Conservation (phyloP, 1,140 invertebrate species). For the Bombus superbus region DNA sequence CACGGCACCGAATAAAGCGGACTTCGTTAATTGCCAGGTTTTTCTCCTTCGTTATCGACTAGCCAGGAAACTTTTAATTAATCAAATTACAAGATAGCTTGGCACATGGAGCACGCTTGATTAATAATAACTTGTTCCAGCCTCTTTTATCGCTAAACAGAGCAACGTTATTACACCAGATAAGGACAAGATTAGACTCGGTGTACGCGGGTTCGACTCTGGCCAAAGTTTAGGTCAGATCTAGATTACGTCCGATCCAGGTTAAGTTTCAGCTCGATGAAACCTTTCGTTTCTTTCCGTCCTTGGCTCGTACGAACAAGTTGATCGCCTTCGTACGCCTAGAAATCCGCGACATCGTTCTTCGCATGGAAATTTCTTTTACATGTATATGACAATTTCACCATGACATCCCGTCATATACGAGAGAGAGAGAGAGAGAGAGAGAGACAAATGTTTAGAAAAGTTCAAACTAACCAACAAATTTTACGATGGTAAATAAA, state of each 20-base stretch:
- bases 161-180: neutral
- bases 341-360: too few relatives aligned
- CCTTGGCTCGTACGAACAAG: too few relatives aligned
- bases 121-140: conserved; percentile 14
- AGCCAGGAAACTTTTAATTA: conserved; percentile 34
- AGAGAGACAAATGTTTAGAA: too few relatives aligned
- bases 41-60: neutral
- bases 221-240: conserved; percentile 14
- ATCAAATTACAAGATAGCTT: conserved; percentile 13
- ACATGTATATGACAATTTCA: too few relatives aligned
- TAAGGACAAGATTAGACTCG: neutral
- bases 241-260: conserved; percentile 7
- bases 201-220: neutral
- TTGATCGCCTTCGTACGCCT: neutral
- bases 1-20: neutral
- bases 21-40: conserved; percentile 8
- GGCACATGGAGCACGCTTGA: neutral
- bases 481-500: too few relatives aligned
- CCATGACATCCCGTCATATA: neutral
- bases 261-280: conserved; percentile 7
- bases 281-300: neutral
- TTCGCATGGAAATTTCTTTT: neutral
- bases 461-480: neutral
- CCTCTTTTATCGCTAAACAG: neutral
- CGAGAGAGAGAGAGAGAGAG: too few relatives aligned